phyloP scores from a whole-genome alignment of 2,797 vertebrate genomes.

The Cuniculus paca region DNA sequence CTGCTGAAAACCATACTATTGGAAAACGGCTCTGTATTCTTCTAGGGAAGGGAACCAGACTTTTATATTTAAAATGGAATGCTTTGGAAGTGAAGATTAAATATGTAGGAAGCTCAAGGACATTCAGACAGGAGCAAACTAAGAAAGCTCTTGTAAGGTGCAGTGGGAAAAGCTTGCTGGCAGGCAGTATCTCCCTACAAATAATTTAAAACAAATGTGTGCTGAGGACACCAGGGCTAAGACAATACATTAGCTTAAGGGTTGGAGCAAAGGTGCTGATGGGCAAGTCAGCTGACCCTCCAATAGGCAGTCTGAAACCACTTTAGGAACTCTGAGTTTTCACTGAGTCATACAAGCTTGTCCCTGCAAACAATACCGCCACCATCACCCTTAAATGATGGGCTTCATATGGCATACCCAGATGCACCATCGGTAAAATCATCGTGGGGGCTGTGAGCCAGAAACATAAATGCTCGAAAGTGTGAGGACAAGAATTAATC shows the following conservation, averaged over 20 bases:
- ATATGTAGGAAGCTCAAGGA: background rate
- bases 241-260: background rate
- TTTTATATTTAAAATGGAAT: background rate
- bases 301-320: background rate
- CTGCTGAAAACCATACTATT: background rate
- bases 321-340: background rate
- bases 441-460: background rate
- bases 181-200: background rate
- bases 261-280: rapidly evolving
- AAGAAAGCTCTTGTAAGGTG: background rate
- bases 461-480: background rate
- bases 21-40: background rate
- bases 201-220: background rate
- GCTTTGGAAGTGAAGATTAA: background rate
- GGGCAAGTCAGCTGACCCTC: background rate
- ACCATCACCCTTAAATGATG: background rate
- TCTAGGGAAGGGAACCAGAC: background rate
- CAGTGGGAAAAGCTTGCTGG: background rate
- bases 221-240: background rate
- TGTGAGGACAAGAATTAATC: background rate
- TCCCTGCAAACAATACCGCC: background rate
- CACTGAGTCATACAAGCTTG: background rate
- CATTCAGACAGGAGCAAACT: background rate
- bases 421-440: background rate
- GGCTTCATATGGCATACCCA: background rate